Evolutionary conservation across 2,888 invertebrate genomes (phyloP).

Genomic region (Andrena bucephala): DNA sequence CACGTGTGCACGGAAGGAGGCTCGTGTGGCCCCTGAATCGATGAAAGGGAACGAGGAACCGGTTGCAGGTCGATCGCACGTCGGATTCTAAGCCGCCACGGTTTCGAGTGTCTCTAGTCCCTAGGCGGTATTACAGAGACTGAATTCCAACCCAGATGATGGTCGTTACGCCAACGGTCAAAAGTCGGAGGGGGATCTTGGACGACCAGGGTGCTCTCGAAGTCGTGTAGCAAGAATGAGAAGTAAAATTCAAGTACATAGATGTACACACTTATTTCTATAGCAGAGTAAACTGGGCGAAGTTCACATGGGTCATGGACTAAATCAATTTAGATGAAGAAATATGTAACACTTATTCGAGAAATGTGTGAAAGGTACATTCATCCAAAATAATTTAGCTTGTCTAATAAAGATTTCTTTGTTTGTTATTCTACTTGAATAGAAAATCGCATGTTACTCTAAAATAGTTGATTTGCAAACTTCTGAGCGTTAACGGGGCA

Average conservation of each 20-base stretch:
- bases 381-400: too few species aligned
- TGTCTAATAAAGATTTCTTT: too few species aligned
- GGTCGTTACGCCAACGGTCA: background rate
- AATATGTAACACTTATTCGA: too few species aligned
- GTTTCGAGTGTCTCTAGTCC: slow-evolving; percentile 65
- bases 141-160: slow-evolving; percentile 13
- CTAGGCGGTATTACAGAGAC: slow-evolving; percentile 23
- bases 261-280: background rate
- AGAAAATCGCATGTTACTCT: background rate
- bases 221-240: too few species aligned
- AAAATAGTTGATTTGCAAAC: background rate
- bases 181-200: background rate
- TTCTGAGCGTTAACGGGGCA: background rate
- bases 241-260: background rate
- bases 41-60: slow-evolving; percentile 76
- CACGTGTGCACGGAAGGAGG: slow-evolving; percentile 61
- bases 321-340: too few species aligned
- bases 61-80: slow-evolving; percentile 74
- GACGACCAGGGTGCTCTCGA: background rate
- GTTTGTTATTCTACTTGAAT: too few species aligned
- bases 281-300: background rate
- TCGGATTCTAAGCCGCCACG: slow-evolving; percentile 69
- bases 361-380: too few species aligned
- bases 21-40: slow-evolving; percentile 67
- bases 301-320: too few species aligned